phyloP scores from a whole-genome alignment of 2,888 invertebrate species.

The Drosophila mercatorum region DNA sequence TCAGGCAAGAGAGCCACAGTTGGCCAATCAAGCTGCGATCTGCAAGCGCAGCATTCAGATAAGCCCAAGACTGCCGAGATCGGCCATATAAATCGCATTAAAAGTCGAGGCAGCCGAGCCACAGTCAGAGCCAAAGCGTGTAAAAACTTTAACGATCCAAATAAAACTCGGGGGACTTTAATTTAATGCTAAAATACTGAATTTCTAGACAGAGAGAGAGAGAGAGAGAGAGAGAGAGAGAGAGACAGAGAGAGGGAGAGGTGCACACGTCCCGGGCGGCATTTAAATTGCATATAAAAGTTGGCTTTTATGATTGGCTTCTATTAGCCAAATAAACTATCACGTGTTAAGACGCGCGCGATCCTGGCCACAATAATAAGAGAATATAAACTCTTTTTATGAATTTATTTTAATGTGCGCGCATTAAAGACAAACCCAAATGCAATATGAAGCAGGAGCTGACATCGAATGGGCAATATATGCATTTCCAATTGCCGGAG shows the following conservation, averaged over 20 bases:
- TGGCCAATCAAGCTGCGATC: conserved; percentile 40
- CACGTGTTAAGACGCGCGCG: conserved; percentile 64
- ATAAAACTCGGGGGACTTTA: conserved; percentile 52
- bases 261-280: conserved; percentile 27
- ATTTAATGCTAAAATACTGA: conserved; percentile 74
- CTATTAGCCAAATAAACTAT: conserved; percentile 76
- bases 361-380: conserved; percentile 33
- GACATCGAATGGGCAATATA: conserved; percentile 9
- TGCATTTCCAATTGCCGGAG: conserved; percentile 1
- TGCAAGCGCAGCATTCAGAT: conserved; percentile 47
- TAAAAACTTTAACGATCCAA: conserved; percentile 37
- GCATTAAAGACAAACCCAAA: conserved; percentile 27
- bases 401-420: conserved; percentile 48
- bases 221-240: not conserved
- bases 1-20: not conserved
- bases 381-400: conserved; percentile 36
- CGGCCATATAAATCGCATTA: conserved; percentile 51
- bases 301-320: conserved; percentile 71
- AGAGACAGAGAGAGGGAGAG: not conserved
- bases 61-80: conserved; percentile 63
- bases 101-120: conserved; percentile 16
- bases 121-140: conserved; percentile 6
- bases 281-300: conserved; percentile 71
- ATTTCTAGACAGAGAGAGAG: conserved; percentile 9
- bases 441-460: conserved; percentile 12